Conservation (phyloP, 2,888 invertebrate species). For the Liopterus haemorrhoidalis region DNA sequence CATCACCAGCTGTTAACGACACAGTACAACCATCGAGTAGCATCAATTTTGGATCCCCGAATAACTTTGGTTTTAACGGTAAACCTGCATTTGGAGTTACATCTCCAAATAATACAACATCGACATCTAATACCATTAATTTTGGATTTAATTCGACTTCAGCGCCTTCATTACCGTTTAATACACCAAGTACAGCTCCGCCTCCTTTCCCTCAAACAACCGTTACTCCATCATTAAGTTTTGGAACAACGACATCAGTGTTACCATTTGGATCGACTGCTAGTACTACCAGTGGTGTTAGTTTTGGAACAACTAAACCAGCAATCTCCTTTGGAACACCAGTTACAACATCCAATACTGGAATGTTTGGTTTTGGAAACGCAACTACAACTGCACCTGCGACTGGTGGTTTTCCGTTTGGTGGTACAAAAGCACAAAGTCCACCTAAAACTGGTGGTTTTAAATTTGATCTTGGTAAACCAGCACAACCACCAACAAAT, state of each 20-base stretch:
- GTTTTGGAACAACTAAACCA: background rate
- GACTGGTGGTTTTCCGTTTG: constrained; percentile 9
- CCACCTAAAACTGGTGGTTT: constrained; percentile 37
- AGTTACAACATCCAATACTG: background rate
- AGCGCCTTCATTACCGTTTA: too few relatives aligned
- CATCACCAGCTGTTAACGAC: constrained; percentile 9
- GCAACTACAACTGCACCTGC: constrained; percentile 10
- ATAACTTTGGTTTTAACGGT: too few relatives aligned
- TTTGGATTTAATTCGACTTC: background rate
- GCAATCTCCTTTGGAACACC: background rate
- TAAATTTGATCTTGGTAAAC: constrained; percentile 36
- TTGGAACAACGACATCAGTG: background rate
- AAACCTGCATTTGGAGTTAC: constrained; percentile 1
- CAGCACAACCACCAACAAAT: constrained; percentile 7
- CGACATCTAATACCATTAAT: background rate
- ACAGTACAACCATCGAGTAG: constrained; percentile 4
- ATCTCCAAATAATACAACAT: background rate
- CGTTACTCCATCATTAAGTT: background rate
- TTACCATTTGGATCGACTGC: too few relatives aligned
- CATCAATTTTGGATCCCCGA: constrained; percentile 11
- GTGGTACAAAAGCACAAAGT: constrained; percentile 21
- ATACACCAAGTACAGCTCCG: background rate
- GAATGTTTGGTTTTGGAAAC: constrained; percentile 14
- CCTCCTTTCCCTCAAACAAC: background rate
- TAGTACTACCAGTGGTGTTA: background rate